Evolutionary conservation across 2,888 invertebrate genomes (phyloP), one percentile per base, ranked within the genome.

Genomic region (Drosophila flavopinicola): DNA sequence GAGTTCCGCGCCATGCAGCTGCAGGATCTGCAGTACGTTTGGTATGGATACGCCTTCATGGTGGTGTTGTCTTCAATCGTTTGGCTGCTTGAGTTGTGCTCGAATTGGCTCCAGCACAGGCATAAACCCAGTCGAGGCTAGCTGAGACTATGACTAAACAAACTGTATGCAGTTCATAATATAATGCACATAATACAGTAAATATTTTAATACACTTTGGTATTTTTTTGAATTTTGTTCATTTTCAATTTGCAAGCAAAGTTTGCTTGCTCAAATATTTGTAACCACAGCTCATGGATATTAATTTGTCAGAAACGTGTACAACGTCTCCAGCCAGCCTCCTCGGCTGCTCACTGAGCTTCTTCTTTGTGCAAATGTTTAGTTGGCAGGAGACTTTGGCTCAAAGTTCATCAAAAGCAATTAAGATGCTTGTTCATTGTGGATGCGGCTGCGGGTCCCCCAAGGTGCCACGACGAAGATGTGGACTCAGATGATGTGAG

Each of bases 341-440:
- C 9, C 25, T 25, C 47, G 24, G 3, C 11, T 23, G 17, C 9
- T 38, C 23, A n/a, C 45, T 27, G 41, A 42, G n/a, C 27, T 38
- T 39, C 27, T 38, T 39, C 53, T 47, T 54, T 64, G 64, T 48
- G 67, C 57, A 70, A 79, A 83, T 79, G 75, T 60, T 56, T n/a
- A 39, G 38, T 63, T 66, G 60, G 67, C 72, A 53, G 59, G 54
- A 47, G 65, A 48, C 74, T 75, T 56, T 85, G 86, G 90, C 89
- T 87, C 78, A 79, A 79, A 89, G 90, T 88, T 89, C 89, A 89
- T 87, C 85, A 83, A 84, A 89, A 80, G 90, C 90, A 89, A 90
- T 89, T 90, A 89, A 89, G 90, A 89, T 88, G 88, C 89, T 89
- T 88, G 89, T 83, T 78, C 67, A 75, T 66, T 41, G 75, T 57